Base-by-base conservation (phyloP, 2,888 invertebrate genomes). In the Hartigia nigra region DNA sequence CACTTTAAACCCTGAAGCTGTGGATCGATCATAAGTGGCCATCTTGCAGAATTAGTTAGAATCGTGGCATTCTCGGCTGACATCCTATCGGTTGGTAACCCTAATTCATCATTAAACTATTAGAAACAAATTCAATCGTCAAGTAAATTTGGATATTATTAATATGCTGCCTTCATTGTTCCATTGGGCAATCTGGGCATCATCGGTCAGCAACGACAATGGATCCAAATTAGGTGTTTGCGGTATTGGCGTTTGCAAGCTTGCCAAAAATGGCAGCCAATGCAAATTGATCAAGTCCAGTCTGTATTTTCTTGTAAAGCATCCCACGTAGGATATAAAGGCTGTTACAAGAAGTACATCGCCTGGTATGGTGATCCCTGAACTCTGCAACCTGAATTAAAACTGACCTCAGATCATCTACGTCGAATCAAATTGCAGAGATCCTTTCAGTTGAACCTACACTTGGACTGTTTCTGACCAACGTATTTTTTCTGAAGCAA, bases 21-120 rank as follows among this genome's bases (percentile, higher is more conserved):
- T 0, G 98, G 98, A 92, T 98, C 98, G 84, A 98, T 98, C 95
- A 98, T 97, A 31, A 98, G 93, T 0, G 98, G 98, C 97, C 98
- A 98, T 36, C 98, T 93, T 70, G 97, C 95, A 0, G 98, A 98
- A 91, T 96, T 97, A 31, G 95, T 95, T 77, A 98, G 93, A 84
- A 98, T 98, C 31, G 97, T 97, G 9, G 98, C 98, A 91, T 98
- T 98, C 92, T 98, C 98, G 0, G 97, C 94, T 12, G 98, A 98
- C 98, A 98, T 98, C 76, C 96, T 93, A 91, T 98, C 98, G 76
- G 95, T 96, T 5, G 98, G 98, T 75, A 99, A 92, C 0, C 96
- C 91, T 90, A 70, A 34, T 75, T 31, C 72, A 72, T 69, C 32
- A 36, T 72, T 72, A 55, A 23, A 55, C 23, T 23, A 1, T 55